Percentiles rank a stretch among this genome's conserved stretches.
Conservation (phyloP, 2,888 invertebrate species). For the Pogonocherus hispidulus region DNA sequence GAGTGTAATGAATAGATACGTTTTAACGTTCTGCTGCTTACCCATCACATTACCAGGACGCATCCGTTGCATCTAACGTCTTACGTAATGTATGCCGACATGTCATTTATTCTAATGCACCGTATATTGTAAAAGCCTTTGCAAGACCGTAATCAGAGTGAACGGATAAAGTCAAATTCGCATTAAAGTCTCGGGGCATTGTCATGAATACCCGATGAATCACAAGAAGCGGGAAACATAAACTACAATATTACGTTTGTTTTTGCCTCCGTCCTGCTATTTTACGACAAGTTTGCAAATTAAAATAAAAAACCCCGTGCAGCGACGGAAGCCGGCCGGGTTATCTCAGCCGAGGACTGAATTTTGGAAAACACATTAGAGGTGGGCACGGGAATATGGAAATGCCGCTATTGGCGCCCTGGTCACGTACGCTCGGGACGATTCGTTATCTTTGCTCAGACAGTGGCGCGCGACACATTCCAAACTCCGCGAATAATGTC, state of each 20-base stretch:
- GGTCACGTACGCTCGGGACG: constrained; percentile 56
- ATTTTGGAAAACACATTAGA: constrained; percentile 26
- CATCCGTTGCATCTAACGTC: background rate
- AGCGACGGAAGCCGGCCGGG: constrained; percentile 1
- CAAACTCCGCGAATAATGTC: constrained; percentile 41
- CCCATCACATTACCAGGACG: background rate
- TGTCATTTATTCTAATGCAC: constrained; percentile 22
- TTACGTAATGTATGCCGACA: constrained; percentile 5
- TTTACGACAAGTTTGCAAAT: constrained; percentile 27
- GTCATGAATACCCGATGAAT: constrained; percentile 29
- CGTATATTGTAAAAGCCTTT: constrained; percentile 19
- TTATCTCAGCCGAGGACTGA: constrained; percentile 8
- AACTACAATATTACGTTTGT: constrained; percentile 27
- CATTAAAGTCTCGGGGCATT: constrained; percentile 17
- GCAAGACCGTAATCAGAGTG: constrained; percentile 29
- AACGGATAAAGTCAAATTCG: constrained; percentile 26
- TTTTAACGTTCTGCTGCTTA: background rate
- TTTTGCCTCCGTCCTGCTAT: constrained; percentile 4
- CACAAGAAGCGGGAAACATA: constrained; percentile 15
- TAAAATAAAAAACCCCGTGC: constrained; percentile 24
- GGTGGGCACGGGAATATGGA: constrained; percentile 24
- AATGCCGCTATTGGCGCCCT: constrained; percentile 40
- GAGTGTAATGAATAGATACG: background rate
- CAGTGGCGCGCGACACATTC: constrained; percentile 40
- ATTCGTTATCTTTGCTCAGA: constrained; percentile 58